phyloP scores from a whole-genome alignment of 2,797 vertebrate species.

The Rhabdophis nuchalis region DNA sequence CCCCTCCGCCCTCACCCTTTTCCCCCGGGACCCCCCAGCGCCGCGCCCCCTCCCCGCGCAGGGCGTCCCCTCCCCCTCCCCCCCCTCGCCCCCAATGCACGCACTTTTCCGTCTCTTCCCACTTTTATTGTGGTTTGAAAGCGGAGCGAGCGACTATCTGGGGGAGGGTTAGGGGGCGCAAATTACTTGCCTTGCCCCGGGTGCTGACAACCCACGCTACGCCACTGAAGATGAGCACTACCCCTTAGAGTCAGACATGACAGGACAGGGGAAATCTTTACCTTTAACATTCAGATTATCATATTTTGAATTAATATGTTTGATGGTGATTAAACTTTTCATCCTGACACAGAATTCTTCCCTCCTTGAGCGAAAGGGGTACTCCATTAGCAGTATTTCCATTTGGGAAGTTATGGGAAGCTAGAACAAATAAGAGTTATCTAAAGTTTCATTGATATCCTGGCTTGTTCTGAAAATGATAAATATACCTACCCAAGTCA shows the following conservation, averaged over 20 bases:
- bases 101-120: no score
- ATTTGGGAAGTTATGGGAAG: neutral
- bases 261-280: neutral
- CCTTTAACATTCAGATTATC: neutral
- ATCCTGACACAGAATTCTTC: neutral
- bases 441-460: neutral
- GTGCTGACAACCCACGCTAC: no score
- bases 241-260: no score
- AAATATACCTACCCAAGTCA: neutral
- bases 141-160: no score
- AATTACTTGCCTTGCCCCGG: no score
- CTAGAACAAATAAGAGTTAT: neutral
- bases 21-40: no score
- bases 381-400: neutral
- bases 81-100: no score
- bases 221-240: neutral
- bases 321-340: neutral
- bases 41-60: no score
- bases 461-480: neutral
- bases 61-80: no score
- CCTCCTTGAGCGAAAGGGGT: neutral
- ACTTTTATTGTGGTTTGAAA: no score
- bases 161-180: no score
- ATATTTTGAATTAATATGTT: neutral
- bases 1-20: no score